A percentile compares a stretch with the other conserved stretches of the same genome.
phyloP scores from a whole-genome alignment of 2,888 invertebrate genomes.

The Tetragonula carbonaria region DNA sequence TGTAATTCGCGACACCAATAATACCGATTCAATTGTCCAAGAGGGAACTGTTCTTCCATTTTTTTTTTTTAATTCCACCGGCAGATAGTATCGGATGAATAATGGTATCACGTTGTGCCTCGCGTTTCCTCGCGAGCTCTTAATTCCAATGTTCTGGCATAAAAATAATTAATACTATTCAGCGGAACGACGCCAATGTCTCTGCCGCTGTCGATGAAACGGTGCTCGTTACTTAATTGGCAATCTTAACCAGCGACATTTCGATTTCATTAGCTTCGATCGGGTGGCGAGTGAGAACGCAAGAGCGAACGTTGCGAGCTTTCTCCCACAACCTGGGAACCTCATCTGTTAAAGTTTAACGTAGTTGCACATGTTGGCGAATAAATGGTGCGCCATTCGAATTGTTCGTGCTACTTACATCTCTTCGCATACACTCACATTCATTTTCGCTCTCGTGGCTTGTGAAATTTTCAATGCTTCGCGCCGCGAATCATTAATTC shows the following conservation, averaged over 20 bases:
- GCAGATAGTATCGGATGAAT: no score
- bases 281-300: background rate
- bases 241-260: conserved; percentile 9
- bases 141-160: background rate
- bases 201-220: background rate
- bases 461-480: conserved; percentile 41
- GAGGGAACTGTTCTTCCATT: background rate
- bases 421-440: conserved; percentile 2
- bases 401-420: background rate
- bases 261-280: conserved; percentile 23
- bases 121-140: background rate
- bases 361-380: background rate
- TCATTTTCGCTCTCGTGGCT: background rate
- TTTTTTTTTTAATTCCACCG: background rate
- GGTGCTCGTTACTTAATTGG: conserved; percentile 8
- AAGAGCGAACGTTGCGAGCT: background rate
- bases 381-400: conserved; percentile 27
- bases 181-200: background rate
- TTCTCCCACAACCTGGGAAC: background rate
- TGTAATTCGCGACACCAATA: no score
- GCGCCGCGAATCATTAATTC: conserved; percentile 43
- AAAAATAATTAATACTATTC: conserved; percentile 5
- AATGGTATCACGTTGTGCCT: background rate
- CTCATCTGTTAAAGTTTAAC: conserved; percentile 44
- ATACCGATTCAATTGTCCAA: no score